Base-by-base conservation (phyloP, 2,113 vertebrate species). In the Lepidiolamprologus cunningtoni region DNA sequence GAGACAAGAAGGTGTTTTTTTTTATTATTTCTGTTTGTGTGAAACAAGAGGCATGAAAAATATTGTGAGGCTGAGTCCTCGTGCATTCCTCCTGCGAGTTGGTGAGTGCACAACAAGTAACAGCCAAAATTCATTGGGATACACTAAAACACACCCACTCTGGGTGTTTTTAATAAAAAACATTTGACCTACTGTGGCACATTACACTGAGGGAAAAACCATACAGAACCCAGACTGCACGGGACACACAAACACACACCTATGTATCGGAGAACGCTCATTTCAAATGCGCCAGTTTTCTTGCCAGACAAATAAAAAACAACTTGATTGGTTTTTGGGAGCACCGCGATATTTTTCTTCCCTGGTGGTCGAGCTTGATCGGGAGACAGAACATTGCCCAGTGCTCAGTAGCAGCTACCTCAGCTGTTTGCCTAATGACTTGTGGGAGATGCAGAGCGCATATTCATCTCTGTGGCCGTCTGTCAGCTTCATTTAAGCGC, bases 371-470 rank as follows among this genome's bases (percentile, higher is more conserved):
- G 80, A 78, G 89, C 37, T 85, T 58, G 89, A 80, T 73, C 61
- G 63, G 71, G 78, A 16, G 87, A 89, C 73, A 86, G 86, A 82
- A 63, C 10, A 53, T 68, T 87, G 86, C 84, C 86, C 68, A 33
- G 52, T 91, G 87, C 88, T 91, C 71, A 76, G 78, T 84, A 68
- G 93, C 91, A 80, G 92, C 93, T 92, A 93, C 91, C 94, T 93
- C 93, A 93, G 93, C 95, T 95, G 93, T 93, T 95, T 94, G 93
- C 66, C 90, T 95, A 94, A 96, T 95, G 92, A 92, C 93, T 93
- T 93, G 68, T 84, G 89, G 93, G 92, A 92, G 87, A 90, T 93
- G 91, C 91, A 86, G 90, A 89, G 83, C 58, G 42, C 91, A 87
- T 87, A 93, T 92, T 94, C 92, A 95, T 96, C 91, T 91, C 83